These are phyloP conservation scores for Coremacera marginata DNA, from an alignment of 2,888 invertebrate species.

Conservation along the genomic window DNA sequence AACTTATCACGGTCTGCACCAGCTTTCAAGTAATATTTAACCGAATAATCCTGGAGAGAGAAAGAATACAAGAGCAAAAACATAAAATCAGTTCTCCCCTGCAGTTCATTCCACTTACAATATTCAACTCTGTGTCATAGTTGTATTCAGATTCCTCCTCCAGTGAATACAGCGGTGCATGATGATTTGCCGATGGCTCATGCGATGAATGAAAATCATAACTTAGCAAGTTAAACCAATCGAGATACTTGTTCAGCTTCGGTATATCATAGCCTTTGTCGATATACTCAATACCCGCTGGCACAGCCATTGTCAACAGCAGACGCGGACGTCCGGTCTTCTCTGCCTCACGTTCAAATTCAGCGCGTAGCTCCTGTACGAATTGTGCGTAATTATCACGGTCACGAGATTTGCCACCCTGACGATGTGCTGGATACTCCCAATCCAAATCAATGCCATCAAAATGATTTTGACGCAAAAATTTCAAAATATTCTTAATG, in stretches of 20 bases:
- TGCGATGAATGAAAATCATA: conserved; percentile 95
- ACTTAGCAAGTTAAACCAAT: conserved; percentile 91
- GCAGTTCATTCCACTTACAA: conserved; percentile 75
- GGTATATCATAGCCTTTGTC: conserved; percentile 94
- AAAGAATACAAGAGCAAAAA: neutral
- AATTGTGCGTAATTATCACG: conserved; percentile 88
- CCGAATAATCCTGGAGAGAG: conserved; percentile 80
- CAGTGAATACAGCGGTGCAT: conserved; percentile 85
- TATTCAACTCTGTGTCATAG: conserved; percentile 87
- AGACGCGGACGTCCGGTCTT: conserved; percentile 85
- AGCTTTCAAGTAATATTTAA: conserved; percentile 82
- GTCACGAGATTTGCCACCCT: conserved; percentile 83
- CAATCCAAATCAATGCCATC: conserved; percentile 94
- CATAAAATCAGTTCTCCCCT: no score
- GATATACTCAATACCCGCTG: conserved; percentile 92
- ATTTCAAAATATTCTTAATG: conserved; percentile 86
- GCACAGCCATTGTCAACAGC: conserved; percentile 92
- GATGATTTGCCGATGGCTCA: conserved; percentile 92
- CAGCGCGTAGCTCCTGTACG: conserved; percentile 88
- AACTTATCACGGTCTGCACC: conserved; percentile 86
- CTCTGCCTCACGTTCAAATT: conserved; percentile 87
- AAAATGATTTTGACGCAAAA: conserved; percentile 91
- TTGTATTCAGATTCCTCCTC: conserved; percentile 88
- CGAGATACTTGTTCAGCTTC: conserved; percentile 86
- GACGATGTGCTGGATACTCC: conserved; percentile 73